These are phyloP conservation scores for Ephialtes manifestator DNA, from an alignment of 2,888 invertebrate species.

Conservation along the genomic window DNA sequence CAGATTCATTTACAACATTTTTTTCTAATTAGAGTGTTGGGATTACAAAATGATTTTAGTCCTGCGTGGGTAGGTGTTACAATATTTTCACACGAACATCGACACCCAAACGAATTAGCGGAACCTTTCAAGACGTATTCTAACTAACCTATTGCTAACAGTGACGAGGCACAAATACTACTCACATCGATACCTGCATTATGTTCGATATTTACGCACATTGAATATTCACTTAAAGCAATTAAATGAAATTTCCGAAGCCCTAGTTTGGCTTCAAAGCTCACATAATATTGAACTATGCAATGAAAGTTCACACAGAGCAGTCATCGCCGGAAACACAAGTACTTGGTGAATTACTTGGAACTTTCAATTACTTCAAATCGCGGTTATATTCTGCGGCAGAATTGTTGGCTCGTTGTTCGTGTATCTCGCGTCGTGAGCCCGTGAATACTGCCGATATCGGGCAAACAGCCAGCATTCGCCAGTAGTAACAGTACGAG, in stretches of 20 bases:
- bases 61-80: too few species aligned
- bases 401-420: conserved; percentile 46
- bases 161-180: background rate
- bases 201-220: background rate
- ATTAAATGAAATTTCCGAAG: background rate
- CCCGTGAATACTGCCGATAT: conserved; percentile 25
- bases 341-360: conserved; percentile 5
- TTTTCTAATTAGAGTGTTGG: background rate
- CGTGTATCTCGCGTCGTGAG: background rate
- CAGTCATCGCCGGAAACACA: conserved; percentile 3
- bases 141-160: background rate
- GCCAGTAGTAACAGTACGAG: conserved; percentile 23
- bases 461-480: conserved; percentile 60
- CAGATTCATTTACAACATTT: background rate
- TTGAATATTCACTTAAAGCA: background rate
- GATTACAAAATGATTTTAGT: too few species aligned
- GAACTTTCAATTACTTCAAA: conserved; percentile 38
- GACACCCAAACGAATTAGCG: background rate
- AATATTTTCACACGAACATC: too few species aligned
- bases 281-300: background rate
- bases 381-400: conserved; percentile 14
- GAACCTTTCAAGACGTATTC: background rate
- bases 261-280: background rate
- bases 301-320: background rate
- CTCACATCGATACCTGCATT: background rate